These are phyloP conservation scores for Opisthograptis luteolata DNA, from an alignment of 2,888 invertebrate genomes.

Conservation along the genomic window DNA sequence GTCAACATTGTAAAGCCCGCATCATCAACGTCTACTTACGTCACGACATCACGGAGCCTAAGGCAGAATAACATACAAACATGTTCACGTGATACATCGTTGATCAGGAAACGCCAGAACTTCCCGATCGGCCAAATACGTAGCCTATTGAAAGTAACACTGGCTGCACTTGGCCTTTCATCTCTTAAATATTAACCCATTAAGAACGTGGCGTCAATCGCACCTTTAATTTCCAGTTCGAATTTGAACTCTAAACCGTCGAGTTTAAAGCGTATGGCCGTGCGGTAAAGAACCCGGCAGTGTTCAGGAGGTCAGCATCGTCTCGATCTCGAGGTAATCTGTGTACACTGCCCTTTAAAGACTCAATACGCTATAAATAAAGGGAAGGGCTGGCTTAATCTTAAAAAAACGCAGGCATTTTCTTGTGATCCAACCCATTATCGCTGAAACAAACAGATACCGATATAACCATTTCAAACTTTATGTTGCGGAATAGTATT, in stretches of 20 bases:
- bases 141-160: constrained; percentile 53
- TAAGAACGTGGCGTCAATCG: constrained; percentile 39
- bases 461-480: constrained; percentile 5
- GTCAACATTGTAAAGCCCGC: constrained; percentile 8
- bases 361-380: constrained; percentile 54
- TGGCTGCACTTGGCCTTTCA: constrained; percentile 62
- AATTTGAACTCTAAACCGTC: constrained; percentile 25
- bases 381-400: constrained; percentile 40
- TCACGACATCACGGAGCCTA: constrained; percentile 1
- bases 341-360: constrained; percentile 64
- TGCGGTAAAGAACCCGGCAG: constrained; percentile 68
- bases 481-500: constrained; percentile 25
- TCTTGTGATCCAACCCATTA: not conserved
- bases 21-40: constrained; percentile 3
- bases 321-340: constrained; percentile 66
- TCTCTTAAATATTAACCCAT: constrained; percentile 61
- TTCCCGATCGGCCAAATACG: constrained; percentile 65
- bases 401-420: not conserved
- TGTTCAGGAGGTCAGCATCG: constrained; percentile 58
- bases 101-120: constrained; percentile 55
- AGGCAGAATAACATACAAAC: constrained; percentile 4
- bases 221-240: not conserved
- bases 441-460: not conserved
- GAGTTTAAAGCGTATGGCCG: constrained; percentile 30
- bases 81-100: constrained; percentile 11